A percentile compares a stretch with the other conserved stretches of the same genome.
Conservation (phyloP, 2,888 invertebrate species). For the Apomyelois bistriatella region DNA sequence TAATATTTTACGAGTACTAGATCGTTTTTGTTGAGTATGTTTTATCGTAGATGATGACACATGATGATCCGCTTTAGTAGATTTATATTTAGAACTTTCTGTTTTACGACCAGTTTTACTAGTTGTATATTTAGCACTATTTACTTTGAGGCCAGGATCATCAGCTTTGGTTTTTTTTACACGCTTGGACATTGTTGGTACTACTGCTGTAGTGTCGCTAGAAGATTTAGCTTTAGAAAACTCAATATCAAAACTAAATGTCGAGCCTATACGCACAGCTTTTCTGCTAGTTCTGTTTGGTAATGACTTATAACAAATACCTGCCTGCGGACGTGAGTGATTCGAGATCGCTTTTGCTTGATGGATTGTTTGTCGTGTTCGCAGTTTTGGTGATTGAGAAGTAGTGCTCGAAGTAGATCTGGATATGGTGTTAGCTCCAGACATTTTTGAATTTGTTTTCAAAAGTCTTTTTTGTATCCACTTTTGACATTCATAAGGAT, state of each 20-base stretch:
- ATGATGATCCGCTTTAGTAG: slow-evolving; percentile 22
- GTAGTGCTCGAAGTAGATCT: background rate
- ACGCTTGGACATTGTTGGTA: no score
- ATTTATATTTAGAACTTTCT: no score
- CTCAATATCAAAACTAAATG: slow-evolving; percentile 23
- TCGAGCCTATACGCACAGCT: slow-evolving; percentile 31
- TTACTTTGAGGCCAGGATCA: no score
- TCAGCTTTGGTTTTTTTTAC: no score
- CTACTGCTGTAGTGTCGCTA: no score
- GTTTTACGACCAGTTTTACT: no score
- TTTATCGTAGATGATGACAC: slow-evolving; percentile 15
- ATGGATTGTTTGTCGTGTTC: background rate
- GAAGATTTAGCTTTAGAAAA: background rate
- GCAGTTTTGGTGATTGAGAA: background rate
- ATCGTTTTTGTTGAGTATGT: background rate
- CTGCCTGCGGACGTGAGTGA: background rate
- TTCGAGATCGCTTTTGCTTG: background rate
- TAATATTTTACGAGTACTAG: background rate
- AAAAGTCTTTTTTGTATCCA: slow-evolving; percentile 27
- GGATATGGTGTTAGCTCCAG: background rate
- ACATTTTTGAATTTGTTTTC: slow-evolving; percentile 16
- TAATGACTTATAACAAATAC: background rate
- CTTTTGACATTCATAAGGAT: slow-evolving; percentile 32
- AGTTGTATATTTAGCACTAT: no score
- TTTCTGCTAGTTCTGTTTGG: slow-evolving; percentile 19